Evolutionary conservation across 1,140 invertebrate species (phyloP), one percentile per base, ranked within the genome.

Genomic region (Meloidogyne exigua): DNA sequence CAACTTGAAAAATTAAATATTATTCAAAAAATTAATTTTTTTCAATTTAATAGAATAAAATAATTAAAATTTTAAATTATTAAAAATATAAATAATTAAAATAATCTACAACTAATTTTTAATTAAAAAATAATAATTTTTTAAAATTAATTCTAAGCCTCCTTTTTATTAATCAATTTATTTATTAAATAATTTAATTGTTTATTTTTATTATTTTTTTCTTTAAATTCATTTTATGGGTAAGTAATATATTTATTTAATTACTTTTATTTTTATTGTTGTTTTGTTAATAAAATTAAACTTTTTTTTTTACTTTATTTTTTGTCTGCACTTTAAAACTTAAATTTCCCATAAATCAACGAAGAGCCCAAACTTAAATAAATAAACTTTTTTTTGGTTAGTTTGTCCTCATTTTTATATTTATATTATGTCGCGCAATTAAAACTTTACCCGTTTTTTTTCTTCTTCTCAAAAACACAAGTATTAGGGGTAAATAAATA

Each of bases 271-370:
- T 39, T 39, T 57, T 57, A n/a, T 57, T n/a, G 9, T 57, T 57
- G 49, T 57, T 57, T 57, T n/a, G 49, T 57, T 57, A 57, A 57
- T 57, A 57, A 57, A 57, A 57, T n/a, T 57, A 57, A 57, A 57
- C 7, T n/a, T 57, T 21, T 57, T 57, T n/a, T 32, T 57, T 57
- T 57, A 57, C 49, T 57, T n/a, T n/a, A n/a, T n/a, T 57, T 49
- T n/a, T 49, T 18, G 49, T 57, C 18, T 57, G 49, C 49, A 57
- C 49, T 57, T 57, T 57, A 57, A 49, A 57, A 12, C 13, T 57
- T 15, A n/a, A n/a, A n/a, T 57, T 57, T 57, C 49, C 5, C 49
- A 57, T 57, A 57, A 57, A 57, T 57, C 49, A 57, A 57, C 18
- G n/a, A 57, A 57, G 49, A 57, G 42, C 13, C 12, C 13, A 13